Conservation (phyloP, 1,140 invertebrate species). For the Pogonomyrmex californicus region DNA sequence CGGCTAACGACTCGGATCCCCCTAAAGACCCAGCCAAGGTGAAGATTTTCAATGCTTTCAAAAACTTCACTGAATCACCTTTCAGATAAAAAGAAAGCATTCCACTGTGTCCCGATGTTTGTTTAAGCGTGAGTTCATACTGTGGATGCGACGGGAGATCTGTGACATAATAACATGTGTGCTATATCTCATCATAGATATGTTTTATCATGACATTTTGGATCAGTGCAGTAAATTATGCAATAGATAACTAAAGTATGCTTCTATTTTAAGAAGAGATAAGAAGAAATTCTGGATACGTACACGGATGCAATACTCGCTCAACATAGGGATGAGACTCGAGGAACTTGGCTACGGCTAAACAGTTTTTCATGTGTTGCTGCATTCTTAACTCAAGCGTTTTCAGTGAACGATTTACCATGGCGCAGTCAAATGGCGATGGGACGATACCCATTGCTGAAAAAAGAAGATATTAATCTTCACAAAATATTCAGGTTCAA, state of each 20-base stretch:
- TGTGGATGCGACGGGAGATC: conserved; percentile 97
- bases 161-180: conserved; percentile 79
- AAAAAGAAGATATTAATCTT: conserved; percentile 17
- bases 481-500: conserved; percentile 6
- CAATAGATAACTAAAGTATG: not conserved
- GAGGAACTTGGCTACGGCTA: conserved; percentile 93
- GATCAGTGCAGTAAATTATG: not conserved
- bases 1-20: conserved; percentile 97
- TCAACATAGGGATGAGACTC: conserved; percentile 93
- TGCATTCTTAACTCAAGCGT: conserved; percentile 97
- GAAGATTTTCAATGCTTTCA: conserved; percentile 93
- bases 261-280: conserved; percentile 7
- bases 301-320: conserved; percentile 95
- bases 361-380: conserved; percentile 93
- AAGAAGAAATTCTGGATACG: conserved; percentile 52
- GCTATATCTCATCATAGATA: conserved; percentile 2
- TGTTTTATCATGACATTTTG: not conserved
- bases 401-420: conserved; percentile 98
- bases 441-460: conserved; percentile 96
- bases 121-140: conserved; percentile 93
- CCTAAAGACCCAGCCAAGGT: conserved; percentile 98
- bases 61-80: conserved; percentile 93
- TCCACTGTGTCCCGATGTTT: conserved; percentile 96
- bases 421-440: conserved; percentile 98
- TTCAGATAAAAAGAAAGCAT: conserved; percentile 97